phyloP scores from a whole-genome alignment of 53 echinoderm and acorn worm species.

The Stichopus horrens region DNA sequence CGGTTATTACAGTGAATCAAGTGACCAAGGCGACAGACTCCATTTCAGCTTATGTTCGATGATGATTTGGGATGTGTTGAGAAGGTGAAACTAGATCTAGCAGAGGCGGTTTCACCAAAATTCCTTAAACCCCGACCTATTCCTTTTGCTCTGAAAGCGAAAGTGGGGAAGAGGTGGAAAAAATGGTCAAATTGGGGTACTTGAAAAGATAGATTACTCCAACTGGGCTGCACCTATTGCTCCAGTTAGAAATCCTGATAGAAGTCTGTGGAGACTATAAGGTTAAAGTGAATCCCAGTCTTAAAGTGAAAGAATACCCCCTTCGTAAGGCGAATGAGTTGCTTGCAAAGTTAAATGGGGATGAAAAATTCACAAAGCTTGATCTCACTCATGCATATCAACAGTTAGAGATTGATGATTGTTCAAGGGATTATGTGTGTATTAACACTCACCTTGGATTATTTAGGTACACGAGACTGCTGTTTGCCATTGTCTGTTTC shows the following conservation, averaged over 20 bases:
- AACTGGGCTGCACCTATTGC: background rate
- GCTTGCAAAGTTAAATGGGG: conserved; percentile 37
- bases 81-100: conserved; percentile 13
- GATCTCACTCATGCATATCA: conserved; percentile 54
- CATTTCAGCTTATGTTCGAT: background rate
- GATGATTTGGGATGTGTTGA: conserved; percentile 20
- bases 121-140: conserved; percentile 26
- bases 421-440: conserved; percentile 36
- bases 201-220: conserved; percentile 10
- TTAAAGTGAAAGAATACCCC: background rate
- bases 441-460: conserved; percentile 50
- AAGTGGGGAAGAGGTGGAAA: conserved; percentile 12
- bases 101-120: conserved; percentile 12
- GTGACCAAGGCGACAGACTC: background rate
- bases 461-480: conserved; percentile 29
- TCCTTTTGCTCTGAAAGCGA: background rate
- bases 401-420: conserved; percentile 35
- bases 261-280: conserved; percentile 56
- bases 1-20: background rate
- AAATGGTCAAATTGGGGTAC: conserved; percentile 2
- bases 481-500: conserved; percentile 2
- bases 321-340: background rate
- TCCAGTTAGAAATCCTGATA: conserved; percentile 50
- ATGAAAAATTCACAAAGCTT: conserved; percentile 39
- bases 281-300: background rate